Conservation (phyloP, 2,888 invertebrate genomes). For the Tipula unca region DNA sequence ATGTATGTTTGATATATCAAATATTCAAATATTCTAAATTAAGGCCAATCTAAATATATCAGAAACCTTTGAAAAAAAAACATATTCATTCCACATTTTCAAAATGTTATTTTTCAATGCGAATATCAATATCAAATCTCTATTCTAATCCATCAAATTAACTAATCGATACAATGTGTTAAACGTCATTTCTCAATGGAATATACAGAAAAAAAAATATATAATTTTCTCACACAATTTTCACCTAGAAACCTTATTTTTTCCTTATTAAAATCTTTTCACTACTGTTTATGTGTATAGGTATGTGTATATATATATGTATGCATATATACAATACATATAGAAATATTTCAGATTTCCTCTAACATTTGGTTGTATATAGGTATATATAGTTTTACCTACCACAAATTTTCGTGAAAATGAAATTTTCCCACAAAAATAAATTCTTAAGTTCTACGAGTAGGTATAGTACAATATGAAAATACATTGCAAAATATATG, state of each 20-base stretch:
- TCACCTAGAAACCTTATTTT: neutral
- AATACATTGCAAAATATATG: neutral
- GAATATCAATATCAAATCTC: neutral
- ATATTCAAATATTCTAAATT: neutral
- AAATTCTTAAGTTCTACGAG: neutral
- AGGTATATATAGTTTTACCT: neutral
- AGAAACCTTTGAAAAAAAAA: neutral
- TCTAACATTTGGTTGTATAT: neutral
- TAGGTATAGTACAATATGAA: neutral
- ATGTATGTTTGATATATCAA: too few species aligned
- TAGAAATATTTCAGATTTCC: neutral
- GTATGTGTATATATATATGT: neutral
- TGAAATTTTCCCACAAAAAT: neutral
- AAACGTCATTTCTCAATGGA: neutral
- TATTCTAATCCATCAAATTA: neutral
- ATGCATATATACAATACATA: too few species aligned
- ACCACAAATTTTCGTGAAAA: neutral
- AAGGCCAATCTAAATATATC: neutral
- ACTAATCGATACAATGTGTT: neutral
- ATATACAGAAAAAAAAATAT: neutral
- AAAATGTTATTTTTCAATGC: neutral
- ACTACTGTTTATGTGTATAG: neutral
- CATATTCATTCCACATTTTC: neutral
- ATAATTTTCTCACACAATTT: neutral
- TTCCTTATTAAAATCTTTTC: neutral